Base-by-base conservation (phyloP, 2,113 vertebrate genomes). In the Heterochromis multidens region DNA sequence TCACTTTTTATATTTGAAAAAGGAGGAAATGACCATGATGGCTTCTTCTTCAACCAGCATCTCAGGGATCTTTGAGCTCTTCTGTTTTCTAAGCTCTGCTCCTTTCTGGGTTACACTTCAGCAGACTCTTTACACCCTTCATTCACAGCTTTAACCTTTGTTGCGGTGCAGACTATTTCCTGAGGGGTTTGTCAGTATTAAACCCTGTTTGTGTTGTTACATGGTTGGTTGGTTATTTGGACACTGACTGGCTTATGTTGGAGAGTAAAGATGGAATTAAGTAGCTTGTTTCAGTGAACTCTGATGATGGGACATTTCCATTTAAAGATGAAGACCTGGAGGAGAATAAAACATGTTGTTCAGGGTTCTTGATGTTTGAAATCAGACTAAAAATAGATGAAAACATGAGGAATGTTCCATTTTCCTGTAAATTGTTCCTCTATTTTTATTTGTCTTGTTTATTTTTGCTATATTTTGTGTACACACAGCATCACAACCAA, bases 271-370 rank as follows among this genome's bases (percentile, higher is more conserved):
- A 87, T 92, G 90, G 91, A 90, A 85, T 84, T 87, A 86, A 91
- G 91, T 92, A 93, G 89, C 91, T 95, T 90, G 87, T 93, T 4
- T 93, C 83, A 86, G 95, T 95, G 94, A 94, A 95, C 95, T 95
- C 94, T 95, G 91, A 92, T 60, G 81, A 90, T 88, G 92, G 91
- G 89, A 93, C 85, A 83, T 91, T 92, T 91, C 91, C 84, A 90
- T 86, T 93, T 63, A n/a, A n/a, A n/a, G n/a, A n/a, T n/a, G n/a
- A n/a, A n/a, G n/a, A n/a, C n/a, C n/a, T n/a, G n/a, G n/a, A 31
- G 5, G 31, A 31, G 31, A 31, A 31, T 31, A 31, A 31, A 31
- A 5, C 31, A n/a, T n/a, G n/a, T 5, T 31, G 31, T 31, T 31
- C 31, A 31, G 31, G 31, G 31, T 31, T 31, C 31, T 31, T 31